A percentile compares a stretch with the other conserved stretches of the same genome.
These are phyloP conservation scores for Sander vitreus DNA, from an alignment of 2,113 vertebrate genomes.

Conservation along the genomic window DNA sequence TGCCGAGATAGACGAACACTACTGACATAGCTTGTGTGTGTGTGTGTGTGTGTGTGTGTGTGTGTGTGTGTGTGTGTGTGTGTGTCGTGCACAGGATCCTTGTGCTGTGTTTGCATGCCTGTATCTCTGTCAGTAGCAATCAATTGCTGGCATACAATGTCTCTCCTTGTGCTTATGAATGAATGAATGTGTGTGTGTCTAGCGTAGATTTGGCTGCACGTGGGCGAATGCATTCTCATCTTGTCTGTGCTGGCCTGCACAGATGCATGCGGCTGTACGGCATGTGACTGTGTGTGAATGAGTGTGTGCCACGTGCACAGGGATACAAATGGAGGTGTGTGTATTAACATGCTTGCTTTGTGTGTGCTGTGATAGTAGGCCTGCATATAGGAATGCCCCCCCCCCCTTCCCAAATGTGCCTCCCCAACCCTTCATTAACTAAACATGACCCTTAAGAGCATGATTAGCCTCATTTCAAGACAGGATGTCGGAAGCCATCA, in stretches of 20 bases:
- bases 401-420: conserved; percentile 64
- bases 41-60: conserved; percentile 37
- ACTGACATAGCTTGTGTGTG: conserved; percentile 60
- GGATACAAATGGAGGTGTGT: conserved; percentile 38
- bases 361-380: conserved; percentile 34
- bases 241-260: conserved; percentile 19
- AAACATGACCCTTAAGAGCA: conserved; percentile 96
- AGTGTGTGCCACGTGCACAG: conserved; percentile 23
- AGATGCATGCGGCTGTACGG: conserved; percentile 26
- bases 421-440: conserved; percentile 93
- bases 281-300: conserved; percentile 28
- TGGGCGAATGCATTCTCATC: conserved; percentile 35
- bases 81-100: conserved; percentile 1
- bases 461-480: conserved; percentile 94
- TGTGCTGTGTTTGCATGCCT: conserved; percentile 45
- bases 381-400: conserved; percentile 69
- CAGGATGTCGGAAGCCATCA: conserved; percentile 99
- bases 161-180: conserved; percentile 58
- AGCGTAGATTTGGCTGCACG: conserved; percentile 47
- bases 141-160: conserved; percentile 72
- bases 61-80: conserved; percentile 42
- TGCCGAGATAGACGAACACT: conserved; percentile 70
- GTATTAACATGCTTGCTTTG: conserved; percentile 35
- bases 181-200: conserved; percentile 33
- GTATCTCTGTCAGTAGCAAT: conserved; percentile 41